phyloP scores from a whole-genome alignment of 92 coral and sea anemone genomes.

The Actinernus sp. region DNA sequence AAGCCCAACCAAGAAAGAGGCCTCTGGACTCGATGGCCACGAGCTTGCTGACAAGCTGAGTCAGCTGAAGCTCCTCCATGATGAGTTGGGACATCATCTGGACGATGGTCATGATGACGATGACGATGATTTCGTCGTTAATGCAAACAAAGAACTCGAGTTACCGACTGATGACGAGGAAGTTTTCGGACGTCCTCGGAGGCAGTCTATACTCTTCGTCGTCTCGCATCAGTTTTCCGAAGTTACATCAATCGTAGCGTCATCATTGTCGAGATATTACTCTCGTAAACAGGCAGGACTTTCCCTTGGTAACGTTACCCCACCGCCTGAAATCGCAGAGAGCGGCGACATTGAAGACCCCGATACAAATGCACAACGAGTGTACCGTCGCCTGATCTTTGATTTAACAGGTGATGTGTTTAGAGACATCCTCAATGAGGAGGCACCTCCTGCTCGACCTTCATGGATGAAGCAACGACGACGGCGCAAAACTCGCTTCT shows the following conservation, averaged over 20 bases:
- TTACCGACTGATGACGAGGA: conserved; percentile 65
- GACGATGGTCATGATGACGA: conserved; percentile 64
- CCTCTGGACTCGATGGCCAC: conserved; percentile 55
- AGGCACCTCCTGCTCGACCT: conserved; percentile 77
- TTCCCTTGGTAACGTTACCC: conserved; percentile 64
- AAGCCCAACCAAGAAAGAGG: conserved; percentile 76
- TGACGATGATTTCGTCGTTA: conserved; percentile 57
- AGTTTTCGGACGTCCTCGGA: conserved; percentile 63
- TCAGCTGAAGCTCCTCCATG: conserved; percentile 66
- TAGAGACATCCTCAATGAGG: conserved; percentile 76
- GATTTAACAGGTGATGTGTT: conserved; percentile 89
- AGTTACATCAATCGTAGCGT: conserved; percentile 67
- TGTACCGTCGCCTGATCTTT: conserved; percentile 80
- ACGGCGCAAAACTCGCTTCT: conserved; percentile 84
- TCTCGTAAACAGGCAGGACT: conserved; percentile 66
- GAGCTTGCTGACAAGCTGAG: conserved; percentile 71
- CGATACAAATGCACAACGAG: conserved; percentile 72
- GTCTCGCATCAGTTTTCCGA: conserved; percentile 87
- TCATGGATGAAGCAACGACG: conserved; percentile 94
- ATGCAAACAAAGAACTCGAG: conserved; percentile 52
- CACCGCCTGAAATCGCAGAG: conserved; percentile 68
- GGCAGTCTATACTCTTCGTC: conserved; percentile 76
- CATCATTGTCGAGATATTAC: conserved; percentile 64
- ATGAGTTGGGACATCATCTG: conserved; percentile 53
- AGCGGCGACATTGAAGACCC: conserved; percentile 69